phyloP scores from a whole-genome alignment of 2,797 vertebrate genomes.

The Erethizon dorsatum region DNA sequence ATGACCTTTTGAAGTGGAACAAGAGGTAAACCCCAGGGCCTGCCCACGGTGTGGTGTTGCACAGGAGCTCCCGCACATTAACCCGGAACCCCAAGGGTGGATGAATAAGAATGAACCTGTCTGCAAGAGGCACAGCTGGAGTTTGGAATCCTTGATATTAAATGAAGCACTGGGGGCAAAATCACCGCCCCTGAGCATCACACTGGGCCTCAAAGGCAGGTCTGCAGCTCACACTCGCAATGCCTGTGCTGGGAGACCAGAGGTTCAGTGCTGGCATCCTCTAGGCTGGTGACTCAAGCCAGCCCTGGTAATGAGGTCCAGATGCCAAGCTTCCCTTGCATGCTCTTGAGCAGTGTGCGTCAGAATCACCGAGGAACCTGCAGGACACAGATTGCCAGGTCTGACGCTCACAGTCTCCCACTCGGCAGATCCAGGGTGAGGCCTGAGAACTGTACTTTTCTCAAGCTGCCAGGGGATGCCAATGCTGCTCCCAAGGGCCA shows the following conservation, averaged over 20 bases:
- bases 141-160: not conserved
- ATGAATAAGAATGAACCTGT: not conserved
- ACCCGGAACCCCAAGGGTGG: not conserved
- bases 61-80: not conserved
- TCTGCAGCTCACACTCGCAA: not conserved
- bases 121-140: not conserved
- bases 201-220: not conserved
- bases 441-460: not conserved
- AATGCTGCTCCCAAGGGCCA: not conserved
- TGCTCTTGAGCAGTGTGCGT: not conserved
- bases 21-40: not conserved
- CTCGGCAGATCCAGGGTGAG: no score
- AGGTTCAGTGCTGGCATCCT: not conserved
- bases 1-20: not conserved
- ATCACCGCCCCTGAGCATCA: not conserved
- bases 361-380: not conserved
- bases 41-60: not conserved
- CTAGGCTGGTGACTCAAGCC: not conserved
- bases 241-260: not conserved
- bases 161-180: not conserved
- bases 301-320: not conserved
- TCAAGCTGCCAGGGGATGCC: not conserved
- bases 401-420: not conserved
- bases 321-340: not conserved
- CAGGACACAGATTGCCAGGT: not conserved